Evolutionary conservation across 2,113 vertebrate genomes (phyloP).

Genomic region (Hippolais icterina): DNA sequence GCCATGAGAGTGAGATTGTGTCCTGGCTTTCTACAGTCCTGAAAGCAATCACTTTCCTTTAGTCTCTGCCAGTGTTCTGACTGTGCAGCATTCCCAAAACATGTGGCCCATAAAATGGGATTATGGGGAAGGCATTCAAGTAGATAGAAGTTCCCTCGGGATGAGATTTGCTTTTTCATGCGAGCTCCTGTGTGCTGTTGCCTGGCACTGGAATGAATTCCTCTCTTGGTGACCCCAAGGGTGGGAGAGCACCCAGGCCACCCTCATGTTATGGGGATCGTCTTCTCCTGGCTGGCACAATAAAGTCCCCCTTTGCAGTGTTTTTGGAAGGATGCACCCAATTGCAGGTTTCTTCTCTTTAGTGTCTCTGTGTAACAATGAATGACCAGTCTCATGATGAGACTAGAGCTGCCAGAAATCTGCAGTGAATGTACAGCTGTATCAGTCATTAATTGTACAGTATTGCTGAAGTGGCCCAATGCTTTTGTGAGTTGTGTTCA

Average conservation of each 20-base stretch:
- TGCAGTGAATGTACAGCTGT: not conserved
- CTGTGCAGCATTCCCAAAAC: constrained; percentile 3
- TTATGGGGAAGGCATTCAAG: constrained; percentile 18
- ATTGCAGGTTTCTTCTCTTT: not conserved
- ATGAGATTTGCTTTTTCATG: not conserved
- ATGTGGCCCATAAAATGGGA: constrained; percentile 12
- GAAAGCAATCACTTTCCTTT: not conserved
- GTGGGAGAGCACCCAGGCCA: not conserved
- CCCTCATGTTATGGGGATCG: not conserved
- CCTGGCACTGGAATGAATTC: not conserved
- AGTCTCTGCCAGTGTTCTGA: not conserved
- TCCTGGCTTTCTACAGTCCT: not conserved
- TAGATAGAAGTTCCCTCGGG: constrained; percentile 9
- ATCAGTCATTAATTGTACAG: not conserved
- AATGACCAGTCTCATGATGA: not conserved
- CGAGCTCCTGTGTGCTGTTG: not conserved
- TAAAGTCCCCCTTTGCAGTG: not conserved
- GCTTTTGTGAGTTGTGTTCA: not conserved
- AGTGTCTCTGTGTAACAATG: not conserved
- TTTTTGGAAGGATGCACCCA: not conserved
- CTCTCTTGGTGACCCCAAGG: not conserved
- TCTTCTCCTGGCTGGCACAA: not conserved
- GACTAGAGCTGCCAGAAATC: not conserved
- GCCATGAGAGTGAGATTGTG: not conserved
- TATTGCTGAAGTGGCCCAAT: not conserved